Conservation (phyloP, 1,140 invertebrate species). For the Amyelois transitella region DNA sequence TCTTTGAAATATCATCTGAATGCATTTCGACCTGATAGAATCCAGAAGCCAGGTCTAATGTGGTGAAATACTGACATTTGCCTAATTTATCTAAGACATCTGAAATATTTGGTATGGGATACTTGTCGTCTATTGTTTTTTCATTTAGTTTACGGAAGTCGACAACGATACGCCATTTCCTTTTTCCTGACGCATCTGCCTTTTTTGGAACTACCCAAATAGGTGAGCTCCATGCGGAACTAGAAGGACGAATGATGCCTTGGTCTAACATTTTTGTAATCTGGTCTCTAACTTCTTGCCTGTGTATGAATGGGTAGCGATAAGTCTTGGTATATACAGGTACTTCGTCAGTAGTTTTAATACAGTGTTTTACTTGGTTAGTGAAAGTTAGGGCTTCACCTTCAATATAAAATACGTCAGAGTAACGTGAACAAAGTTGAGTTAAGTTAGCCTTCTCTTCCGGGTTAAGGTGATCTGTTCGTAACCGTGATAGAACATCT, state of each 20-base stretch:
- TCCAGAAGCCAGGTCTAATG: not conserved
- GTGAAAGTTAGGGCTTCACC: constrained; percentile 9
- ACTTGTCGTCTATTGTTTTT: constrained; percentile 11
- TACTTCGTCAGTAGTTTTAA: constrained; percentile 8
- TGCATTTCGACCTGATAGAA: not conserved
- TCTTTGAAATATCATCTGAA: not conserved
- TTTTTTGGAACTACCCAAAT: constrained; percentile 11
- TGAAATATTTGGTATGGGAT: constrained; percentile 8
- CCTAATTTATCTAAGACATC: constrained; percentile 1
- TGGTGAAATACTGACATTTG: too few species aligned
- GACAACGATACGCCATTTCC: constrained; percentile 6
- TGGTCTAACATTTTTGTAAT: constrained; percentile 8
- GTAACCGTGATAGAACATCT: too few species aligned
- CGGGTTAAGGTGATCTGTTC: too few species aligned
- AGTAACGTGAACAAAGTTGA: constrained; percentile 3
- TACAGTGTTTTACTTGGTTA: constrained; percentile 7
- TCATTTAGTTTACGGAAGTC: constrained; percentile 9
- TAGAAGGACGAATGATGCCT: constrained; percentile 7
- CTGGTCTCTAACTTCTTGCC: constrained; percentile 3
- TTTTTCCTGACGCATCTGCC: constrained; percentile 7
- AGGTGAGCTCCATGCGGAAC: constrained; percentile 9
- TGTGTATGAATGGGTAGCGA: constrained; percentile 3
- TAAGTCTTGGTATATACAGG: constrained; percentile 8
- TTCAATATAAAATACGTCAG: constrained; percentile 19
- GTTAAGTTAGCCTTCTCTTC: not conserved